Evolutionary conservation across 2,797 vertebrate genomes (phyloP).

Genomic region (Glyptemys insculpta): DNA sequence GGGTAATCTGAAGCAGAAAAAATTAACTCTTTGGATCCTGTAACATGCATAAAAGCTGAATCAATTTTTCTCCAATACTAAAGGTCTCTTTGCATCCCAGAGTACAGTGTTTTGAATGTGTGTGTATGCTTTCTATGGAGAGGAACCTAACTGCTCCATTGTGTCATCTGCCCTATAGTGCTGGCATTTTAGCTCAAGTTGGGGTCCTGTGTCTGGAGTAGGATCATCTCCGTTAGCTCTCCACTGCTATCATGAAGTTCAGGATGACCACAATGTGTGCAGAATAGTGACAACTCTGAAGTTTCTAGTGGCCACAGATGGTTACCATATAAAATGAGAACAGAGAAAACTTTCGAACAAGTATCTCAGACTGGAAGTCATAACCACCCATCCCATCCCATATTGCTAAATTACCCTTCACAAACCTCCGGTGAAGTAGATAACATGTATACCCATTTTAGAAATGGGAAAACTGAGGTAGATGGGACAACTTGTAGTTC

Average conservation of each 20-base stretch:
- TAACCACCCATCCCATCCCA: neutral
- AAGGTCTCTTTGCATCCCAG: neutral
- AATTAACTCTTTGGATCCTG: neutral
- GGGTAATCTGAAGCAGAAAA: neutral
- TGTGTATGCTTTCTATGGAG: neutral
- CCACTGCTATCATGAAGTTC: neutral
- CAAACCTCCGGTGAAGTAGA: neutral
- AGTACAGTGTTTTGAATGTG: neutral
- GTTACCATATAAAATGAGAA: neutral
- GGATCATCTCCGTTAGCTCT: neutral
- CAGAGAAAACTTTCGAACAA: neutral
- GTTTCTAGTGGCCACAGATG: neutral
- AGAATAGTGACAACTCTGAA: neutral
- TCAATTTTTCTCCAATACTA: neutral
- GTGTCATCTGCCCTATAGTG: neutral
- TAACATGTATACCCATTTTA: neutral
- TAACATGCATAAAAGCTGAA: neutral
- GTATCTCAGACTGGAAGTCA: neutral
- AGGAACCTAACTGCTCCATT: neutral
- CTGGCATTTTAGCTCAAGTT: neutral
- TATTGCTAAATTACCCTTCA: neutral
- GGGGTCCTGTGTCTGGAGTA: neutral
- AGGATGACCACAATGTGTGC: neutral
- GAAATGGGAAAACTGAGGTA: neutral
- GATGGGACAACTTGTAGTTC: neutral